Evolutionary conservation across 2,888 invertebrate species (phyloP).

Genomic region (Thereva unica): DNA sequence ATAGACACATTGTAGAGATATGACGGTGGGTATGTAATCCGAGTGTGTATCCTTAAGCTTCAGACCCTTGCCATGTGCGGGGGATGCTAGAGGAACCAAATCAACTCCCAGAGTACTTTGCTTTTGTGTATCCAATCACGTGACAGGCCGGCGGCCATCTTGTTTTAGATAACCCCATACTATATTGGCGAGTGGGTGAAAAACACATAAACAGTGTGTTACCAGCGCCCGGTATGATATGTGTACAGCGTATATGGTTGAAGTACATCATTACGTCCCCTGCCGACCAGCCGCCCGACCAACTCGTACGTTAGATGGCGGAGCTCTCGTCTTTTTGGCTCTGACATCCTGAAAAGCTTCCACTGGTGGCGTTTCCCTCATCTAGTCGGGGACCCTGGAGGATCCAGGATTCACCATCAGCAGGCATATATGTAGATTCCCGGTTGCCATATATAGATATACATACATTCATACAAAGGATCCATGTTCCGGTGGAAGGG

Average conservation of each 20-base stretch:
- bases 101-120: conserved; percentile 42
- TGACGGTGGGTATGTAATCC: conserved; percentile 20
- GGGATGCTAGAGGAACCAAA: conserved; percentile 38
- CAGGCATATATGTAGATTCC: conserved; percentile 21
- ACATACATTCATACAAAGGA: neutral
- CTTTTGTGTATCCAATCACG: conserved; percentile 47
- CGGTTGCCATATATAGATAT: conserved; percentile 10
- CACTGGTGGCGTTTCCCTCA: conserved; percentile 39
- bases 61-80: neutral
- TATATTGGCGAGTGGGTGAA: conserved; percentile 27
- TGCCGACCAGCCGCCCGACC: conserved; percentile 36
- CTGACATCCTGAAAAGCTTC: conserved; percentile 45
- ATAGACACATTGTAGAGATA: neutral
- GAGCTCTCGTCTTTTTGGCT: conserved; percentile 44
- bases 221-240: conserved; percentile 33
- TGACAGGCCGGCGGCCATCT: conserved; percentile 50
- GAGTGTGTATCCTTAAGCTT: conserved; percentile 9
- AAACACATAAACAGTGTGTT: conserved; percentile 42
- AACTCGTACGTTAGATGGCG: conserved; percentile 40
- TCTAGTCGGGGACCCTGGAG: conserved; percentile 27
- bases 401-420: conserved; percentile 12
- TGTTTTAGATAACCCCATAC: conserved; percentile 47
- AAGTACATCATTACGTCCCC: conserved; percentile 33
- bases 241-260: conserved; percentile 22
- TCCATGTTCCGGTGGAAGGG: conserved; percentile 27